These are phyloP conservation scores for Lypha dubia DNA, from an alignment of 2,888 invertebrate species.

Conservation along the genomic window DNA sequence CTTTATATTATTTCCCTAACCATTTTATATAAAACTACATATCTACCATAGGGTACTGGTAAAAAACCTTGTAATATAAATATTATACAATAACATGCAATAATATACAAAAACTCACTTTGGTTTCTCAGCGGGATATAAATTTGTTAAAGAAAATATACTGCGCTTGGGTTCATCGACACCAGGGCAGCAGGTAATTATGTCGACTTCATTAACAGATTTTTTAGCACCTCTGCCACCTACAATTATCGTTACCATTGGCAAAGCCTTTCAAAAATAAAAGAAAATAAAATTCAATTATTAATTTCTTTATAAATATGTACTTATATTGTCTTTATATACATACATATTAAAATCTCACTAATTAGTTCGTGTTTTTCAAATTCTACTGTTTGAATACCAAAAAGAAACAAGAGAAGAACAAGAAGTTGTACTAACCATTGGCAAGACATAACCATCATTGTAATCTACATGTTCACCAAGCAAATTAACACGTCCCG, in stretches of 20 bases:
- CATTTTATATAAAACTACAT: too few species aligned
- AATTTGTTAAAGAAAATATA: slow-evolving; percentile 83
- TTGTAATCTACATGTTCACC: slow-evolving; percentile 98
- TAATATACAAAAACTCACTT: slow-evolving; percentile 82
- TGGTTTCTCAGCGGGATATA: slow-evolving; percentile 85
- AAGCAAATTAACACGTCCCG: slow-evolving; percentile 96
- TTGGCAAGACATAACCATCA: slow-evolving; percentile 96
- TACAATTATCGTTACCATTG: slow-evolving; percentile 91
- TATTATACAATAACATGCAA: not conserved
- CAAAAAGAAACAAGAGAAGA: too few species aligned
- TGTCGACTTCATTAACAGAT: slow-evolving; percentile 83
- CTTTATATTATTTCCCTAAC: too few species aligned
- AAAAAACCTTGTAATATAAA: too few species aligned
- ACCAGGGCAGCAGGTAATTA: slow-evolving; percentile 77
- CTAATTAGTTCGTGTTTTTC: slow-evolving; percentile 60
- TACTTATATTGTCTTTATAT: not conserved
- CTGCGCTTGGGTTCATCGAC: slow-evolving; percentile 84
- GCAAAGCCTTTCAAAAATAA: slow-evolving; percentile 87
- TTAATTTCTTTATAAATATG: slow-evolving; percentile 10
- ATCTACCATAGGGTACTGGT: too few species aligned
- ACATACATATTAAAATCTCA: slow-evolving; percentile 33
- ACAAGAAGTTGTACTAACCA: slow-evolving; percentile 88
- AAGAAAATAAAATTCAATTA: slow-evolving; percentile 30
- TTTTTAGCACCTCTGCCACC: slow-evolving; percentile 88
- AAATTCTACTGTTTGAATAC: not conserved